These are phyloP conservation scores for Dicaeum eximium DNA, from an alignment of 2,113 vertebrate species.

Conservation along the genomic window DNA sequence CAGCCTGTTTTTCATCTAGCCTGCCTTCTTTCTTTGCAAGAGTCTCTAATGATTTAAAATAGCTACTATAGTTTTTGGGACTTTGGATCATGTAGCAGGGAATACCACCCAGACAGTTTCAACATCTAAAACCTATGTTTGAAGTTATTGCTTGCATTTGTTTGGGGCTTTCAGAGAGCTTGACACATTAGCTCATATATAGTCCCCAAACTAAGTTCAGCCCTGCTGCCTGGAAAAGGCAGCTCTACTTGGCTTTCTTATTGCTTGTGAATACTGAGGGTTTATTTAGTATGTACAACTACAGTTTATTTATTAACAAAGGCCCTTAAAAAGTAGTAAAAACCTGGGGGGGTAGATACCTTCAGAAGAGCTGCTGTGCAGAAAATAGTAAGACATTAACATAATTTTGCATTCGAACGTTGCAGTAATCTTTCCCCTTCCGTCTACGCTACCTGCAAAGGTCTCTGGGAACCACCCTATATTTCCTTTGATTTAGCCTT, in stretches of 20 bases:
- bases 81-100: slow-evolving; percentile 61
- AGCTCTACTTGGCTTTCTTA: slow-evolving; percentile 71
- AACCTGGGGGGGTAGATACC: background rate
- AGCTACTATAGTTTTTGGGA: slow-evolving; percentile 25
- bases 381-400: slow-evolving; percentile 35
- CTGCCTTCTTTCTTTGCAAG: slow-evolving; percentile 11
- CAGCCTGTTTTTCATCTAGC: slow-evolving; percentile 18
- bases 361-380: slow-evolving; percentile 51
- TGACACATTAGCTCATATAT: slow-evolving; percentile 51
- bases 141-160: slow-evolving; percentile 77
- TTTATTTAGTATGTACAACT: slow-evolving; percentile 68
- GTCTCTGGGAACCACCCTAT: background rate
- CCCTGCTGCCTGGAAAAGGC: slow-evolving; percentile 50
- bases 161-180: slow-evolving; percentile 66
- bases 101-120: slow-evolving; percentile 12
- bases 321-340: slow-evolving; percentile 67
- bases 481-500: background rate
- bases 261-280: slow-evolving; percentile 82
- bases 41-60: slow-evolving; percentile 10
- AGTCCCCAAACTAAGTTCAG: slow-evolving; percentile 69
- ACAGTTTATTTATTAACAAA: slow-evolving; percentile 65
- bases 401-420: slow-evolving; percentile 40
- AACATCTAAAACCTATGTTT: slow-evolving; percentile 47
- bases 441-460: background rate
- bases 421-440: slow-evolving; percentile 21